Conservation (phyloP, 1,140 invertebrate genomes). For the Euura lappo region DNA sequence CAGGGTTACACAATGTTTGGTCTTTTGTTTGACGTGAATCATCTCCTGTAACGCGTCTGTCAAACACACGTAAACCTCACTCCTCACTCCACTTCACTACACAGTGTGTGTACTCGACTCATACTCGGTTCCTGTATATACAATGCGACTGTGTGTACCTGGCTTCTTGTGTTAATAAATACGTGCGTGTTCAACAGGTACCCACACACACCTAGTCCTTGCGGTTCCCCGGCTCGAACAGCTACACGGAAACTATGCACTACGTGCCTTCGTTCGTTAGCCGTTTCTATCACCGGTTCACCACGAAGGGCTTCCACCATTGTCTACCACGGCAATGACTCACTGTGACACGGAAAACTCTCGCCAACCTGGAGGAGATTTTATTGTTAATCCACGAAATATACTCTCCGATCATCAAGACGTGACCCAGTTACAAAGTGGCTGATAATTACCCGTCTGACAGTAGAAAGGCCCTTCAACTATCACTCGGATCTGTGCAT, state of each 20-base stretch:
- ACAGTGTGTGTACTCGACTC: neutral
- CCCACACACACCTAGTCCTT: neutral
- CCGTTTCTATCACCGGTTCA: slow-evolving; percentile 21
- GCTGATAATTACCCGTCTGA: slow-evolving; percentile 38
- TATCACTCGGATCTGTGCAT: too few relatives aligned
- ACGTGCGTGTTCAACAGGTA: slow-evolving; percentile 13
- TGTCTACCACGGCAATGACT: slow-evolving; percentile 45
- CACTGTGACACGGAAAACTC: slow-evolving; percentile 21
- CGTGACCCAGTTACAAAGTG: slow-evolving; percentile 45
- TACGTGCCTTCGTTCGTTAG: neutral
- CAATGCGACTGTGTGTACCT: too few relatives aligned
- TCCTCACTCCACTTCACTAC: neutral
- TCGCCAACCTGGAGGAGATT: too few relatives aligned
- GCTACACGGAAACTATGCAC: slow-evolving; percentile 6
- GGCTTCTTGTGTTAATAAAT: too few relatives aligned
- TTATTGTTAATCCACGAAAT: too few relatives aligned
- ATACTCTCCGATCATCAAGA: neutral
- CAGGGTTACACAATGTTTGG: slow-evolving; percentile 34
- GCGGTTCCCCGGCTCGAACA: neutral
- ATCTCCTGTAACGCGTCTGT: slow-evolving; percentile 20
- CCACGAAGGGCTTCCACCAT: slow-evolving; percentile 46
- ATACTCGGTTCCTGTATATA: neutral
- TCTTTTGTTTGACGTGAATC: slow-evolving; percentile 53
- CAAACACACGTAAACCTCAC: slow-evolving; percentile 2
- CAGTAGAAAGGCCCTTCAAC: neutral